Conservation (phyloP, 2,797 vertebrate genomes). For the Halcyon chelicuti region DNA sequence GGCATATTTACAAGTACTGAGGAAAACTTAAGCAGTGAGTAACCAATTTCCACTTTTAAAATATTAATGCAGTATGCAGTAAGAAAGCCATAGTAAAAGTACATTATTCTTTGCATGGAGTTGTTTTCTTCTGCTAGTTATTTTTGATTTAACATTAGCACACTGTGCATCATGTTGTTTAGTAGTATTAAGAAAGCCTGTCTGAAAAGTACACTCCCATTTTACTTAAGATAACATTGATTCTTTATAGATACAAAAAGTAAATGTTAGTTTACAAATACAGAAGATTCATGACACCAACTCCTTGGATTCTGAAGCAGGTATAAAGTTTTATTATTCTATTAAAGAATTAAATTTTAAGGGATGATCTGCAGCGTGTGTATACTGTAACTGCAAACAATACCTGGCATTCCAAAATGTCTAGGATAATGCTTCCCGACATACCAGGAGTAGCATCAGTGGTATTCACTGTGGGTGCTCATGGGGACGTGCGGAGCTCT, state of each 20-base stretch:
- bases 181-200: neutral
- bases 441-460: neutral
- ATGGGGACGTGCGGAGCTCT: slow-evolving; percentile 24
- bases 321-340: neutral
- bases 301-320: neutral
- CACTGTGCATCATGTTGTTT: neutral
- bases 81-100: neutral
- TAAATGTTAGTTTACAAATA: slow-evolving; percentile 10
- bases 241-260: neutral
- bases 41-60: neutral
- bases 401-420: neutral
- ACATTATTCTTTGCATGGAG: neutral
- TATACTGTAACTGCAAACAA: neutral
- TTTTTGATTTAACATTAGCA: neutral
- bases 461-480: neutral
- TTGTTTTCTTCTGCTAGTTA: neutral
- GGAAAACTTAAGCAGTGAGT: neutral
- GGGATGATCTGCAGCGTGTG: neutral
- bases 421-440: neutral
- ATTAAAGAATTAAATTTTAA: neutral
- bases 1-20: neutral
- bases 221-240: neutral
- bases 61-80: neutral
- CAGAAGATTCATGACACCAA: neutral
- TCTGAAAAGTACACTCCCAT: neutral